A percentile compares a stretch with the other conserved stretches of the same genome.
These are phyloP conservation scores for Lateolabrax maculatus DNA, from an alignment of 2,797 vertebrate species.

Conservation along the genomic window DNA sequence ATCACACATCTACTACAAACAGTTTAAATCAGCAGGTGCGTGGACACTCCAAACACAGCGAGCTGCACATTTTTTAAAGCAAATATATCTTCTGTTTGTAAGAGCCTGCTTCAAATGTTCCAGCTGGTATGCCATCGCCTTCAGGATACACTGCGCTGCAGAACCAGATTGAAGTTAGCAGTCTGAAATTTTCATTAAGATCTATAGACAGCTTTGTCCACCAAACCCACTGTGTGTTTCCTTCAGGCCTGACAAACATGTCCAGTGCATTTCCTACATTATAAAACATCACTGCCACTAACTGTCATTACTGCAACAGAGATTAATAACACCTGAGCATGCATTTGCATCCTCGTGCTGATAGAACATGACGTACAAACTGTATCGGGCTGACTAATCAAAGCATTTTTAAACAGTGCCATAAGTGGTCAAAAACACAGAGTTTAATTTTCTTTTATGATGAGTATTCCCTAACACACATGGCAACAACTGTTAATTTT, in stretches of 20 bases:
- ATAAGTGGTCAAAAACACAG: neutral
- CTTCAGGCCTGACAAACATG: neutral
- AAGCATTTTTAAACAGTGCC: neutral
- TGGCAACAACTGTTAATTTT: neutral
- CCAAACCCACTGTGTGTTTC: neutral
- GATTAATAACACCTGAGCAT: neutral
- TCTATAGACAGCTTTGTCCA: neutral
- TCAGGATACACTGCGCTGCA: neutral
- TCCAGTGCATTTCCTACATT: neutral
- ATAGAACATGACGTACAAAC: neutral
- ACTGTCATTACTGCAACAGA: neutral
- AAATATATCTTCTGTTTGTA: neutral
- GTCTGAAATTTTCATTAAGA: neutral
- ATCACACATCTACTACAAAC: neutral
- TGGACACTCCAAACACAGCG: neutral
- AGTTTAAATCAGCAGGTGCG: constrained; percentile 7
- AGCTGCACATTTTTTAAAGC: neutral
- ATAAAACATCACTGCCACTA: neutral
- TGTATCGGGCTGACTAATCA: neutral
- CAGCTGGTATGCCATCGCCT: neutral
- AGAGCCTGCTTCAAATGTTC: neutral
- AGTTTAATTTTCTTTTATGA: neutral
- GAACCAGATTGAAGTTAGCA: neutral
- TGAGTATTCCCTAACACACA: neutral
- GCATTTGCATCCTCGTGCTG: neutral